Percentiles rank a stretch among this genome's conserved stretches.
These are phyloP conservation scores for Zaprionus capensis DNA, from an alignment of 1,140 invertebrate genomes.

Conservation along the genomic window DNA sequence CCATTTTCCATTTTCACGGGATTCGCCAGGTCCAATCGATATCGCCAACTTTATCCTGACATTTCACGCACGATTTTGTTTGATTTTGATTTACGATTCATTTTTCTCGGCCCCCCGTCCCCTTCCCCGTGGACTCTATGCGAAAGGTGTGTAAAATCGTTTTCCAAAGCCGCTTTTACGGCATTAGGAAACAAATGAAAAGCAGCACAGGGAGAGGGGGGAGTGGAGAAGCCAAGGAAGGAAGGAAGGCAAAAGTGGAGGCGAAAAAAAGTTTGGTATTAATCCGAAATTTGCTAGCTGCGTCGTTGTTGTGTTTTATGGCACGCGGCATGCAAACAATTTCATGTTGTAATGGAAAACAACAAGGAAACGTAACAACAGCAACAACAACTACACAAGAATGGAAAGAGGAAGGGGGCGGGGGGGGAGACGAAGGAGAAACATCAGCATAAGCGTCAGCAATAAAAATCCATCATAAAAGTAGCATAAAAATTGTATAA, in stretches of 20 bases:
- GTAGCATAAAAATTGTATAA: slow-evolving; percentile 67
- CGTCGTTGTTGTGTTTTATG: slow-evolving; percentile 55
- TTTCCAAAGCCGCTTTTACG: slow-evolving; percentile 29
- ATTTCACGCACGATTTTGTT: slow-evolving; percentile 42
- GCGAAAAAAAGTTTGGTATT: slow-evolving; percentile 32
- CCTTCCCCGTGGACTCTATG: background rate
- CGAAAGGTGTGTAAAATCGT: slow-evolving; percentile 37
- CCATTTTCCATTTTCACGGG: background rate
- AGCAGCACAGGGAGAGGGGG: background rate
- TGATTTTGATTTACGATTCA: slow-evolving; percentile 42
- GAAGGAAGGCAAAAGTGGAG: no score
- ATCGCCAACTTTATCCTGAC: slow-evolving; percentile 1
- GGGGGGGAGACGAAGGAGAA: background rate
- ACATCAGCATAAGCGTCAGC: slow-evolving; percentile 64
- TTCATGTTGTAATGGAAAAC: slow-evolving; percentile 50
- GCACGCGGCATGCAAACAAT: slow-evolving; percentile 67
- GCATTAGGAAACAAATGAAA: slow-evolving; percentile 11
- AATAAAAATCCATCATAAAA: slow-evolving; percentile 80
- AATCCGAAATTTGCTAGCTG: slow-evolving; percentile 72
- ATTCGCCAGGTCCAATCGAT: background rate
- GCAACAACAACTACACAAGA: background rate
- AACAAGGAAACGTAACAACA: background rate
- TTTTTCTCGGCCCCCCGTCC: background rate
- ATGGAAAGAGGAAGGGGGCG: background rate
- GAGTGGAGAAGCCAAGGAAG: background rate